Base-by-base conservation (phyloP, 2,888 invertebrate species). In the Epiblema foenella region DNA sequence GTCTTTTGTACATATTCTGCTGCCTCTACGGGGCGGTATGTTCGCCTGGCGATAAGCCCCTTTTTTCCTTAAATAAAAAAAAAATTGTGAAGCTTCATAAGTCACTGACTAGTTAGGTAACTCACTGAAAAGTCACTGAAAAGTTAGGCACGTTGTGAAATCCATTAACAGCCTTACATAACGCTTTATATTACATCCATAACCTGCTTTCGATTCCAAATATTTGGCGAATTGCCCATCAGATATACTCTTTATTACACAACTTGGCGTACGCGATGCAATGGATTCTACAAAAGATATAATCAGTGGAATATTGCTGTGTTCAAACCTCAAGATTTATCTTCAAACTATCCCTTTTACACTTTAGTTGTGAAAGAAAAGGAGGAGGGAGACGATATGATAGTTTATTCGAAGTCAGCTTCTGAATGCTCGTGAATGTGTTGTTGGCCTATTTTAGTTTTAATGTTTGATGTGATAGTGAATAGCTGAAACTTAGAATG, bases 191-290 rank as follows among this genome's bases (percentile, higher is more conserved):
- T 39, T 39, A 64, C 37, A 49, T 39, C 24, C 52, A 33, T 37
- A 39, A 18, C 49, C 57, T 49, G 37, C 57, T 51, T 33, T 66
- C 49, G 51, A 56, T 56, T 54, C 56, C 62, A 67, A 62, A 71
- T 71, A 67, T 71, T 64, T 71, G 71, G 71, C 71, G 62, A 67
- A 67, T 71, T 67, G 66, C 71, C 71, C 56, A 62, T 71, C 66
- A 67, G 67, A 67, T 71, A 66, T 54, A 71, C 65, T n/a, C 59
- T 60, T 71, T 71, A 71, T 67, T 71, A 60, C 71, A 39, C 56
- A 62, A 71, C 71, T 71, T 62, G 71, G 66, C 17, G 37, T 39
- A 51, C 51, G 29, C 52, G 58, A 7, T 58, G 70, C 70, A 71
- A 62, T 66, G 67, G 33, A 56, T 33, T 71, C 37, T 42, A 33